Percentiles rank a stretch among this genome's conserved stretches.
Evolutionary conservation across 2,113 vertebrate species (phyloP).

Genomic region (Dipodomys merriami): DNA sequence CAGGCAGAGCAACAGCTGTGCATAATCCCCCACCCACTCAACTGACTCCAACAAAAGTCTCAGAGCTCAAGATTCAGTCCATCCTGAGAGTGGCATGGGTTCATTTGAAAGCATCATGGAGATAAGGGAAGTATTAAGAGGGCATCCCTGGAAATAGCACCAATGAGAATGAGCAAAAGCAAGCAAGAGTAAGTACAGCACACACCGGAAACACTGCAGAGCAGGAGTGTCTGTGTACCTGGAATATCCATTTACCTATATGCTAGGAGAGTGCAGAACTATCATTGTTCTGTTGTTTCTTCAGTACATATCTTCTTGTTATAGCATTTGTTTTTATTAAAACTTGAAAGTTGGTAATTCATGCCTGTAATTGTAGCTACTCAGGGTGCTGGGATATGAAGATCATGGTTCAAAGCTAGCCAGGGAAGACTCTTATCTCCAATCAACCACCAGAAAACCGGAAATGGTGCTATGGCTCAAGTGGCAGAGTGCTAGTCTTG

Average conservation of each 20-base stretch:
- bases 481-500: too few species aligned
- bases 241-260: accelerated
- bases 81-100: neutral
- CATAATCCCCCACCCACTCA: neutral
- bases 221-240: neutral
- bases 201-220: accelerated
- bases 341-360: neutral
- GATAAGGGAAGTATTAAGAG: neutral
- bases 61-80: neutral
- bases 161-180: too few species aligned
- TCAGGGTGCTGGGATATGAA: too few species aligned
- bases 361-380: too few species aligned
- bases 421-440: too few species aligned
- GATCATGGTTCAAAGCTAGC: too few species aligned
- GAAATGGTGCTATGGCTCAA: too few species aligned
- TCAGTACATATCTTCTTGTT: neutral
- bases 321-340: neutral
- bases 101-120: neutral
- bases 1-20: accelerated
- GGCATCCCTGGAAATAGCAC: neutral
- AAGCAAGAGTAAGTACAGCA: neutral
- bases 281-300: neutral
- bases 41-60: too few species aligned
- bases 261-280: neutral
- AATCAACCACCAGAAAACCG: too few species aligned